Evolutionary conservation across 2,113 vertebrate species (phyloP), one percentile per base, ranked within the genome.

Genomic region (Chionis minor): DNA sequence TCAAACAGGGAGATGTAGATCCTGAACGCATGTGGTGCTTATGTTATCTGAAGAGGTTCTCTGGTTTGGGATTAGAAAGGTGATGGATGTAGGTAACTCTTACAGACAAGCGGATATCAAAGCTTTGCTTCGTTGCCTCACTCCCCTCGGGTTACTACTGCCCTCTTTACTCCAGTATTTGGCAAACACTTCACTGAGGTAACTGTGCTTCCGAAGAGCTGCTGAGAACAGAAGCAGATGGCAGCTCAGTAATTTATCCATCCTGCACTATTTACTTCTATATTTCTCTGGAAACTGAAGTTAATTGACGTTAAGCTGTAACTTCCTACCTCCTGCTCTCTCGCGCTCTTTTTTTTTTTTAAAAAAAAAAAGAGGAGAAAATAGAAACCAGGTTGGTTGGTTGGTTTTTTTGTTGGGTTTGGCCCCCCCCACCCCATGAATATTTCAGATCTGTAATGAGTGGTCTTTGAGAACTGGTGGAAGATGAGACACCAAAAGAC

Each of bases 281-380:
- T 80, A 49, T 94, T 95, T 94, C 65, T 95, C 56, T 92, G 80
- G 56, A 94, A 94, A 70, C 13, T 51, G 67, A 86, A 74, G 72
- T 90, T 88, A 95, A 71, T 84, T 96, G 42, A 47, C 73, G 18
- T 84, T 94, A 74, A 86, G 42, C 38, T 91, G 30, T 61, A 88
- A 56, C 22, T 90, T 82, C 27, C 26, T 62, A 54, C 40, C 33
- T 69, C 52, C 65, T 67, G 20, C 24, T 80, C 42, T 17, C 12
- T 32, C 6, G 10, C 12, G 19, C 19, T 27, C 7, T 23, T 67
- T 30, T 32, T 15, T 32, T 8, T 13, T 21, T n/a, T 9, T 23
- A 38, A 38, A 38, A 67, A 83, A 23, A 32, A n/a, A n/a, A 30
- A 24, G 44, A 30, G 40, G 12, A 32, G 21, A 67, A 83, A 23